Evolutionary conservation across 2,797 vertebrate genomes (phyloP).

Genomic region (Acanthurus tractus): DNA sequence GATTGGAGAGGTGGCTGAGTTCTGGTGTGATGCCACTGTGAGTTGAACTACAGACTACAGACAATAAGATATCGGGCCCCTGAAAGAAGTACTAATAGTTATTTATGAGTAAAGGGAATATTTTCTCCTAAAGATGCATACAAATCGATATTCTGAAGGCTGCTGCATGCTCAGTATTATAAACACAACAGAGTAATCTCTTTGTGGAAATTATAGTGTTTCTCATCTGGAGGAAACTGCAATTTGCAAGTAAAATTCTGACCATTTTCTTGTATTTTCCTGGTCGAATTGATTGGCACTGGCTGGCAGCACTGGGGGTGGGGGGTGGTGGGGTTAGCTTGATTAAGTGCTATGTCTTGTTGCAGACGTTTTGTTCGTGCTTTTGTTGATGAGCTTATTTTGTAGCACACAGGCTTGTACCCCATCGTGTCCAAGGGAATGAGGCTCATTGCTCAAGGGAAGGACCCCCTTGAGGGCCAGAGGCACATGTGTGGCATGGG

Average conservation of each 20-base stretch:
- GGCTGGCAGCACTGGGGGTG: slow-evolving; percentile 16
- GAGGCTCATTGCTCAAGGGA: slow-evolving; percentile 88
- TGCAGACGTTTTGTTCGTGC: slow-evolving; percentile 20
- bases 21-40: slow-evolving; percentile 91
- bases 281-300: slow-evolving; percentile 53
- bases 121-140: slow-evolving; percentile 56
- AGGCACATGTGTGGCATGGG: slow-evolving; percentile 93
- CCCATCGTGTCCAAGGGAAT: slow-evolving; percentile 90
- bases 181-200: slow-evolving; percentile 52
- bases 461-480: slow-evolving; percentile 91
- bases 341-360: slow-evolving; percentile 48
- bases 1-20: slow-evolving; percentile 91
- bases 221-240: slow-evolving; percentile 40
- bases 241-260: slow-evolving; percentile 73
- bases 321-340: slow-evolving; percentile 10
- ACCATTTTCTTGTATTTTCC: slow-evolving; percentile 38
- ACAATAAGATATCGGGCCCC: slow-evolving; percentile 5
- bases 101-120: slow-evolving; percentile 32
- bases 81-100: slow-evolving; percentile 52
- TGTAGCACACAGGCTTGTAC: slow-evolving; percentile 92
- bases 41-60: slow-evolving; percentile 70
- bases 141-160: slow-evolving; percentile 51
- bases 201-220: slow-evolving; percentile 36
- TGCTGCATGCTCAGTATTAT: slow-evolving; percentile 54
- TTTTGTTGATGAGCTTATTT: slow-evolving; percentile 52